Base-by-base conservation (phyloP, 2,797 vertebrate genomes). In the Lophotriccus pileatus region DNA sequence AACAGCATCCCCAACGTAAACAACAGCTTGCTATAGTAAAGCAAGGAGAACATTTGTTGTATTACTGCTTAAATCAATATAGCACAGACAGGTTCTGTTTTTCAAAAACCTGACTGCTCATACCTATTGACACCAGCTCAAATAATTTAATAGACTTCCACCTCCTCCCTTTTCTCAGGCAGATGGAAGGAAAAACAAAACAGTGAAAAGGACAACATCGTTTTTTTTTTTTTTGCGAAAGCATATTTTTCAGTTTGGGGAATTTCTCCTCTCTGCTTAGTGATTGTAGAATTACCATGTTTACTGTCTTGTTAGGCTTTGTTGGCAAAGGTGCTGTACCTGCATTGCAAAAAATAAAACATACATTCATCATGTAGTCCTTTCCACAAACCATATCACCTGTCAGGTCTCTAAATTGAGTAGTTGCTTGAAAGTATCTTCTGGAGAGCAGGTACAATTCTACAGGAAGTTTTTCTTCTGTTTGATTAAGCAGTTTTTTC, bases 1-100 rank as follows among this genome's bases (percentile, higher is more conserved):
- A 82, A 84, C 52, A 74, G 60, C 39, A 83, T 36, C 30, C 49
- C 25, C 64, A 62, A 15, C 32, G 14, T 56, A 94, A 97, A 79
- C 20, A 84, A 23, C 56, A 75, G 84, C 87, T 62, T 92, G 9
- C 52, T 84, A n/a, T 83, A 94, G 64, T 81, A 93, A 95, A 92
- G 59, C 50, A 66, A 90, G 59, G 50, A 89, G 53, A 95, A 80
- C 11, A 92, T 67, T 85, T 90, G 41, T 64, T 59, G 18, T 34
- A 60, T 63, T 96, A 87, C 37, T 36, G 66, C 53, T 92, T 90
- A 75, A 76, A 92, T 84, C 53, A 79, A 46, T 77, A 73, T 14
- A 37, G 39, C 46, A 53, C 14, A 39, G 44, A 63, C 72, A 92
- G 47, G 34, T 46, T 74, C 86, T 85, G 50, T 39, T 56, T 96